phyloP scores from a whole-genome alignment of 2,113 vertebrate species.

The Cyprinodon tularosa region DNA sequence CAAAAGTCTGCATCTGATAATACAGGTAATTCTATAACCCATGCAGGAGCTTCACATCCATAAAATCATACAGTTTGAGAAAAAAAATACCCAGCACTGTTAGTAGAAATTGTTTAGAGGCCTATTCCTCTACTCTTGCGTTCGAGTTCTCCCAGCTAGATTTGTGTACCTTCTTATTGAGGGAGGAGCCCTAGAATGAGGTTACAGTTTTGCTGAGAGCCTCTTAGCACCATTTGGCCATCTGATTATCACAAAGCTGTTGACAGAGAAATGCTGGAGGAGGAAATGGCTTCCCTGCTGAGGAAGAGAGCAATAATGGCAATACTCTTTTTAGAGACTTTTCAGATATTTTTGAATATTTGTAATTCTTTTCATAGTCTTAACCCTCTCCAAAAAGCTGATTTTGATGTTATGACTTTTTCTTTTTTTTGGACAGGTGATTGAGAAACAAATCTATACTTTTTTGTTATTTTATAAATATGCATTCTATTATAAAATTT shows the following conservation, averaged over 20 bases:
- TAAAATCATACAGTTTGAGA: too few relatives aligned
- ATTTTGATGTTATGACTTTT: not conserved
- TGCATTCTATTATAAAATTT: not conserved
- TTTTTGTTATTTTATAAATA: not conserved
- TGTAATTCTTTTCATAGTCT: not conserved
- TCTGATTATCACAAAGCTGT: not conserved
- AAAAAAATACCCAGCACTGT: not conserved
- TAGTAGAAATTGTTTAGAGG: not conserved
- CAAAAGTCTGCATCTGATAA: conserved; percentile 47
- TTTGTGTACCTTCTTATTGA: not conserved
- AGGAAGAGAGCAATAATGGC: not conserved
- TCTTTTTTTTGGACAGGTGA: not conserved
- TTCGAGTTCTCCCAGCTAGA: not conserved
- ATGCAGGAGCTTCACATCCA: not conserved
- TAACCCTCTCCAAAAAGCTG: not conserved
- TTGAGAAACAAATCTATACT: not conserved
- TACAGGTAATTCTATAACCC: conserved; percentile 10
- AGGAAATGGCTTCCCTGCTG: not conserved
- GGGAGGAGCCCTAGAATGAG: not conserved
- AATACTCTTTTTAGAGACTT: not conserved
- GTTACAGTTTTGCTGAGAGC: not conserved
- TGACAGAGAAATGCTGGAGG: not conserved
- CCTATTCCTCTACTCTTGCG: too few relatives aligned
- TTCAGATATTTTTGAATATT: not conserved
- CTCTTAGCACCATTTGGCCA: not conserved